Conservation (phyloP, 1,140 invertebrate species). For the Diplogasteroides magnus region DNA sequence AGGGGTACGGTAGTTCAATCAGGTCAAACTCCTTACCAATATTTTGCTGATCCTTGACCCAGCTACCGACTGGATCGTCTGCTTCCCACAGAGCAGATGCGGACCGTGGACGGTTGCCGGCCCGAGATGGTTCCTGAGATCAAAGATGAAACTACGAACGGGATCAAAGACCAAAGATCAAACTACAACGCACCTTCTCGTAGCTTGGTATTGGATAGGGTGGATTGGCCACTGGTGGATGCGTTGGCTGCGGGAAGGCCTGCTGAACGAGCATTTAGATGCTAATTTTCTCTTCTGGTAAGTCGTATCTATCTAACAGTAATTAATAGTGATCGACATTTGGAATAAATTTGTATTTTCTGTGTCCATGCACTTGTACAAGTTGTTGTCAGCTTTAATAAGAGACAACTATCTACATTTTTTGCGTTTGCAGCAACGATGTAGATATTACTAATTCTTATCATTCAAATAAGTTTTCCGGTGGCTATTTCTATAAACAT, state of each 20-base stretch:
- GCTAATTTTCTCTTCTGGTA: too few relatives aligned
- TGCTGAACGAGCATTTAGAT: too few relatives aligned
- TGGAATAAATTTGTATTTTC: too few relatives aligned
- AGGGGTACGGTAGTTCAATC: constrained; percentile 14
- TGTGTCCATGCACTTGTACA: too few relatives aligned
- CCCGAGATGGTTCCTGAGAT: neutral
- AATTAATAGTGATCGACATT: too few relatives aligned
- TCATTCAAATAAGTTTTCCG: too few relatives aligned
- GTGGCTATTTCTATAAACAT: too few relatives aligned
- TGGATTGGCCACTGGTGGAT: constrained; percentile 4
- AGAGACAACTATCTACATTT: too few relatives aligned
- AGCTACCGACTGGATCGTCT: constrained; percentile 30
- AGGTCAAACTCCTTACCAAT: constrained; percentile 12
- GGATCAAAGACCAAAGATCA: neutral
- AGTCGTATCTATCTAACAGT: too few relatives aligned
- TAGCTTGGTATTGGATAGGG: constrained; percentile 7
- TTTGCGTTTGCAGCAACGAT: too few relatives aligned
- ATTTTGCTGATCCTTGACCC: constrained; percentile 32
- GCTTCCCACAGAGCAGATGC: constrained; percentile 8
- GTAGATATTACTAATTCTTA: too few relatives aligned
- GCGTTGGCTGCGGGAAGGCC: neutral
- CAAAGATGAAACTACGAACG: neutral
- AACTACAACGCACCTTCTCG: constrained; percentile 15
- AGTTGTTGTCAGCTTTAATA: too few relatives aligned
- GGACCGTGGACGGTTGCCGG: neutral